Evolutionary conservation across 1,140 invertebrate species (phyloP).

Genomic region (Drosophila saltans): DNA sequence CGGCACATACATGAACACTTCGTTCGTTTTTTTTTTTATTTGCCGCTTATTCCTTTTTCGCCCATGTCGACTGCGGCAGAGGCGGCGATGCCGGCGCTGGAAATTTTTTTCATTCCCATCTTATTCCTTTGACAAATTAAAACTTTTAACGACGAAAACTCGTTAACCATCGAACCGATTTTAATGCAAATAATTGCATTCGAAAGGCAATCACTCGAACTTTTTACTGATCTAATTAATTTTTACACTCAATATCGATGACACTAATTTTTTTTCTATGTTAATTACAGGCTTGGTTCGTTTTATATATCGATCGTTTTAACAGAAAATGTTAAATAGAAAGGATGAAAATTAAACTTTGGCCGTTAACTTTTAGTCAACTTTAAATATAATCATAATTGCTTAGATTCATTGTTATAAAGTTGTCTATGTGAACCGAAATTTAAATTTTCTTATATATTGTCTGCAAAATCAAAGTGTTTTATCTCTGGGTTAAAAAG

Average conservation of each 20-base stretch:
- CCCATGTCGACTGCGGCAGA: neutral
- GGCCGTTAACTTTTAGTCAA: too few species aligned
- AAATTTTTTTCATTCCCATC: neutral
- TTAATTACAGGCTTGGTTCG: neutral
- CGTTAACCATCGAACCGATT: neutral
- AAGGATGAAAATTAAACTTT: too few species aligned
- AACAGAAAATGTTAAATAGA: neutral
- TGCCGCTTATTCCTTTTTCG: neutral
- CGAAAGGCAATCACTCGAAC: neutral
- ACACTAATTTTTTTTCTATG: neutral
- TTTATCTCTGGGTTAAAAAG: too few species aligned
- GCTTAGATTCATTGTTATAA: too few species aligned
- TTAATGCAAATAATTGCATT: neutral
- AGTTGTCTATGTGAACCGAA: too few species aligned
- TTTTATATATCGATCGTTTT: neutral
- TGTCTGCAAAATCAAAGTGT: too few species aligned
- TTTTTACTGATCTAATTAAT: neutral
- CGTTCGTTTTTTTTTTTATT: neutral
- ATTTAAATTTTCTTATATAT: too few species aligned
- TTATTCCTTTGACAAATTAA: neutral
- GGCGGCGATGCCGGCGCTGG: too few species aligned
- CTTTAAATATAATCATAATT: too few species aligned
- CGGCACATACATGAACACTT: too few species aligned
- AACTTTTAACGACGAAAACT: neutral
- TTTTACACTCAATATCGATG: neutral